Base-by-base conservation (phyloP, 2,797 vertebrate genomes). In the Luscinia megarhynchos region DNA sequence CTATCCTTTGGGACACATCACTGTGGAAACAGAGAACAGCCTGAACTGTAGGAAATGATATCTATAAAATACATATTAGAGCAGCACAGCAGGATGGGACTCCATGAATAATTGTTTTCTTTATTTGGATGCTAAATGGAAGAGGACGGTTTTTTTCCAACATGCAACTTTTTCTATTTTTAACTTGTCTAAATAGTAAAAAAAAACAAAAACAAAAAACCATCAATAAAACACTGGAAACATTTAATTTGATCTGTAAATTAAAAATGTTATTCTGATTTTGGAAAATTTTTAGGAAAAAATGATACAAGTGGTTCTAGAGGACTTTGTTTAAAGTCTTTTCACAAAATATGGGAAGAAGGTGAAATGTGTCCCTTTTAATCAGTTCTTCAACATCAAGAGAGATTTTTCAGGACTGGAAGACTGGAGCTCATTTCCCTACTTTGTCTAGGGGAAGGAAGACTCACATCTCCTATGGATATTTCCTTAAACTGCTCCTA, bases 91-190 rank as follows among this genome's bases (percentile, higher is more conserved):
- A 76, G 46, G 48, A 32, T 53, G 82, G 34, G 45, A 79, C 29
- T 63, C 38, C 23, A 67, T 74, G 32, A 91, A 91, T 67, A 86
- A 93, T 53, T 79, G 53, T 84, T 82, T 77, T 94, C 45, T 90
- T 93, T 38, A 51, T 82, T 82, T 94, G 66, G 10, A 45, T 82
- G 32, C 24, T 76, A 90, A 79, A 92, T 55, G 16, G 26, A 78
- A 81, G 15, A 57, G 5, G 12, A 72, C 15, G 5, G 6, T 34
- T 87, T 50, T 85, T 53, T 57, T 45, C 24, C 17, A 77, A 54
- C 11, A 5, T 21, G 6, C 2, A 85, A 32, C 2, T 30, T 80
- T 29, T 51, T 34, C 3, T 59, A 15, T n/a, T 34, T 81, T 69
- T 5, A 10, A 57, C 4, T 79, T 76, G 4, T 70, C 8, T 32